phyloP scores from a whole-genome alignment of 2,113 vertebrate species.

The Ictalurus punctatus region DNA sequence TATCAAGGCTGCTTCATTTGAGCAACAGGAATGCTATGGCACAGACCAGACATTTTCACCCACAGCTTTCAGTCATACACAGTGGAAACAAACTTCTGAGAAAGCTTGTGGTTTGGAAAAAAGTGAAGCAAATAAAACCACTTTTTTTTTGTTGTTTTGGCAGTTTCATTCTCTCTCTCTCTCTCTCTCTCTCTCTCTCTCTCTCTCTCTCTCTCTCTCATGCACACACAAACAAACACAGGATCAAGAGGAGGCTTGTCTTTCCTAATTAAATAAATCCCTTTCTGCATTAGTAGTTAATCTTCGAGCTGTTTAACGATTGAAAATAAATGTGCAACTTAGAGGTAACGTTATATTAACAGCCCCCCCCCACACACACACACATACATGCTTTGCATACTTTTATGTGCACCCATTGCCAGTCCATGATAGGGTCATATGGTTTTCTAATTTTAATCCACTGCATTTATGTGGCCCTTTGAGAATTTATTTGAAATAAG shows the following conservation, averaged over 20 bases:
- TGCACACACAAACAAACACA: not conserved
- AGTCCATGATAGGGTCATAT: slow-evolving; percentile 6
- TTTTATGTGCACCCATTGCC: not conserved
- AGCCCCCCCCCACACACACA: not conserved
- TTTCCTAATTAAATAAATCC: not conserved
- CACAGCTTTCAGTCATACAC: not conserved
- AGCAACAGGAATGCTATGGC: slow-evolving; percentile 7
- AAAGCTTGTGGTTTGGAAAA: slow-evolving; percentile 7
- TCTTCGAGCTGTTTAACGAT: not conserved
- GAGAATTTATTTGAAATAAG: not conserved
- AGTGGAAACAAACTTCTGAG: not conserved
- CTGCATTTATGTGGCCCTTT: not conserved
- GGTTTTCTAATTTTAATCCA: slow-evolving; percentile 33
- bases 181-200: not conserved
- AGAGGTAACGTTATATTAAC: slow-evolving; percentile 2
- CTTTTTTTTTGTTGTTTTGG: not conserved
- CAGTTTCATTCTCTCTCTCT: not conserved
- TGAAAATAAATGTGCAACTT: not conserved
- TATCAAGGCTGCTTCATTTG: not conserved
- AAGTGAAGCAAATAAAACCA: not conserved
- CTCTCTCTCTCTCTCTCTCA: not conserved
- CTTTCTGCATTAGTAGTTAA: not conserved
- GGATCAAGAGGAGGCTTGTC: not conserved
- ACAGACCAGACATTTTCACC: slow-evolving; percentile 18
- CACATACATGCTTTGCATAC: slow-evolving; percentile 15